Percentiles rank a stretch among this genome's conserved stretches.
Evolutionary conservation across 2,113 vertebrate species (phyloP).

Genomic region (Pseudopodoces humilis): DNA sequence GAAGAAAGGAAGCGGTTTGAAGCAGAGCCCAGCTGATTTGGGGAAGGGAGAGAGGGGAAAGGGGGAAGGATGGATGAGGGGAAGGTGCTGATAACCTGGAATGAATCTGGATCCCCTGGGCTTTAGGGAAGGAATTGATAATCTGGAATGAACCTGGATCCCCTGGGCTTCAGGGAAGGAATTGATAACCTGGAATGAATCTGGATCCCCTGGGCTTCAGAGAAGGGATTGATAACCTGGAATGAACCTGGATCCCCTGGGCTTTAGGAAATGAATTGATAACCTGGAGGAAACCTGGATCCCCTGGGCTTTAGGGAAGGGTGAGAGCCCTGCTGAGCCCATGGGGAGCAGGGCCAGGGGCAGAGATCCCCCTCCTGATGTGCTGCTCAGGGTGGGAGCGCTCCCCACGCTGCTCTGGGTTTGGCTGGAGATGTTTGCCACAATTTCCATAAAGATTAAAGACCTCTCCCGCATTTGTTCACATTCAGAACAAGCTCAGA

Average conservation of each 20-base stretch:
- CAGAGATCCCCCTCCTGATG: neutral
- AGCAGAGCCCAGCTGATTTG: neutral
- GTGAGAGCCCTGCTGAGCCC: neutral
- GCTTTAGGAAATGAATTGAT: neutral
- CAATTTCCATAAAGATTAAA: constrained; percentile 5
- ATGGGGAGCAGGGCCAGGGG: neutral
- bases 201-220: neutral
- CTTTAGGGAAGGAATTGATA: neutral
- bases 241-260: neutral
- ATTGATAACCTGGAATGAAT: neutral
- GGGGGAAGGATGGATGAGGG: neutral
- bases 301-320: neutral
- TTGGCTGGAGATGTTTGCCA: neutral
- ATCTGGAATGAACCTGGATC: neutral
- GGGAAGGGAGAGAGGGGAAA: neutral
- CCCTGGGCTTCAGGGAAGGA: neutral
- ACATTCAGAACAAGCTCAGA: constrained; percentile 1
- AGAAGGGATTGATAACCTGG: neutral
- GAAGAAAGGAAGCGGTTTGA: neutral
- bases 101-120: neutral
- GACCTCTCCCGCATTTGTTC: constrained; percentile 8
- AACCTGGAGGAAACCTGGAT: neutral
- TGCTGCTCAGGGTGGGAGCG: neutral
- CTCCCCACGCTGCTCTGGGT: neutral
- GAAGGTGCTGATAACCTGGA: neutral